These are phyloP conservation scores for Reticulitermes lucifugus DNA, from an alignment of 2,888 invertebrate species.

Conservation along the genomic window DNA sequence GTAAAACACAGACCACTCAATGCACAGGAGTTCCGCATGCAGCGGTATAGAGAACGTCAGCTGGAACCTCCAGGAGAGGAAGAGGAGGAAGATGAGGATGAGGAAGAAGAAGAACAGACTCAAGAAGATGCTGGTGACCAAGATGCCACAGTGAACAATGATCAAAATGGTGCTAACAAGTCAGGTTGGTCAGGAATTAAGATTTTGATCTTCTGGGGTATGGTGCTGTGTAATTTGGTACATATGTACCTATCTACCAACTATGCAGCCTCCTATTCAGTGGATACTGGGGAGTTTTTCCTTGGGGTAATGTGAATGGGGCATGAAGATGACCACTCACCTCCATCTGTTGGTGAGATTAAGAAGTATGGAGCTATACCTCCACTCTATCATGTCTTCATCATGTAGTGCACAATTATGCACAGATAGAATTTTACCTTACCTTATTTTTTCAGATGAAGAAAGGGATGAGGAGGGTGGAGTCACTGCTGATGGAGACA, in stretches of 20 bases:
- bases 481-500: constrained; percentile 46
- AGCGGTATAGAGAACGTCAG: constrained; percentile 86
- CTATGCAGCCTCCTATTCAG: no score
- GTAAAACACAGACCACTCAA: constrained; percentile 91
- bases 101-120: constrained; percentile 55
- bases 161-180: constrained; percentile 23
- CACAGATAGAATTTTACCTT: no score
- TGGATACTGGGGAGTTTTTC: no score
- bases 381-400: no score
- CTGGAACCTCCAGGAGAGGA: constrained; percentile 85
- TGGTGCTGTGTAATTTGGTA: background rate
- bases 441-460: constrained; percentile 6
- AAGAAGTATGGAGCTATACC: no score
- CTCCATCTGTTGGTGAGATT: no score
- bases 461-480: constrained; percentile 45
- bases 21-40: constrained; percentile 87
- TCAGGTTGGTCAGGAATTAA: constrained; percentile 23
- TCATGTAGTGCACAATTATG: no score
- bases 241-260: no score
- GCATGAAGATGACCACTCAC: no score
- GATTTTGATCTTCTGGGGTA: no score
- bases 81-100: constrained; percentile 71
- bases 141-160: background rate
- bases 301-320: no score
- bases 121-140: constrained; percentile 26